Evolutionary conservation across 2,888 invertebrate species (phyloP), one percentile per base, ranked within the genome.

Genomic region (Oligia strigilis): DNA sequence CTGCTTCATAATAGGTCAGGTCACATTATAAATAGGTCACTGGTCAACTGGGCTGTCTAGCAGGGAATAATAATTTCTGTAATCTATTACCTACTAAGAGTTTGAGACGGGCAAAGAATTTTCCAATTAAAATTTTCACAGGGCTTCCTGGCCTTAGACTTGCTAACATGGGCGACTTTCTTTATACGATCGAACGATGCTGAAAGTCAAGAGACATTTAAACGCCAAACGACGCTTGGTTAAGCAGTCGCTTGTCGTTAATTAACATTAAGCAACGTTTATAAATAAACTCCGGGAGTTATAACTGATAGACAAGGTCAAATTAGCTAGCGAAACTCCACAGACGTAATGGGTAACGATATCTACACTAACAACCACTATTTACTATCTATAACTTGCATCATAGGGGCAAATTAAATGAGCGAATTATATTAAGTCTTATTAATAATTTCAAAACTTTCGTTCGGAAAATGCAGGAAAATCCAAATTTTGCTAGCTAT

Each of bases 21-120:
- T 76, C 40, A 64, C 19, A 40, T 64, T 29, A 64, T 14, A 76
- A 52, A 43, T 43, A 64, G 76, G 76, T 77, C 62, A 43, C 49
- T 64, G 62, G 40, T 75, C 17, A 75, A 40, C 62, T 11, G 6
- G 62, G 40, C 6, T 64, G 23, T 4, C 40, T 19, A 49, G 75
- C 58, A 13, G n/a, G 8, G 17, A 36, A 60, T 52, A 19, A n/a
- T 29, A 29, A 29, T 29, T 60, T 60, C n/a, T 55, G 14, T 36
- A 71, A 71, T 36, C 9, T 36, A 71, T 71, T 36, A 52, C 13
- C 3, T 6, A n/a, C 5, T 52, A 70, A 29, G 69, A 69, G 11
- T 29, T 4, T 11, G n/a, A 67, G n/a, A 29, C 6, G 19, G 29
- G 19, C 19, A 19, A 6, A 52, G 49, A 23, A 23, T 71, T 55